Percentiles rank a stretch among this genome's conserved stretches.
Conservation (phyloP, 2,888 invertebrate species). For the Gonocerus acuteangulatus region DNA sequence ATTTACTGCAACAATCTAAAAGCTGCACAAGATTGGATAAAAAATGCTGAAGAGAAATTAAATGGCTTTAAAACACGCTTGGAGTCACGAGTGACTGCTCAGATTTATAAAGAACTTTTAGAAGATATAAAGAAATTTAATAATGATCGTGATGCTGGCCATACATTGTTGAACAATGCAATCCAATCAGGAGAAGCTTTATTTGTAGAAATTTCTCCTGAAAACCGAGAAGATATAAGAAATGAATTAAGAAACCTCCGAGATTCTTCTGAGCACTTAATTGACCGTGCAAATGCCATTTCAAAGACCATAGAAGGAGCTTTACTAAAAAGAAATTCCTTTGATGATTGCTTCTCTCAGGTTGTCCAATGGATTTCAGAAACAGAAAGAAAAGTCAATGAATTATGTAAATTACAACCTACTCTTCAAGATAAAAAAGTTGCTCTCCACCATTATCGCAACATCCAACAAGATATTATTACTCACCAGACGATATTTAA, state of each 20-base stretch:
- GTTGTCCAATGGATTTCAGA: slow-evolving; percentile 80
- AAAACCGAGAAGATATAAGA: slow-evolving; percentile 77
- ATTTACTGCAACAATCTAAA: slow-evolving; percentile 58
- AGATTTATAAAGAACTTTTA: slow-evolving; percentile 59
- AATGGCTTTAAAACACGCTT: slow-evolving; percentile 63
- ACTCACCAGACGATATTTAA: slow-evolving; percentile 77
- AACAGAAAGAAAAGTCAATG: slow-evolving; percentile 63
- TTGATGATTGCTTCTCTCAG: slow-evolving; percentile 84
- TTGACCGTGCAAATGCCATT: slow-evolving; percentile 74
- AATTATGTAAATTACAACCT: slow-evolving; percentile 63
- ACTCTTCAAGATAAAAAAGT: slow-evolving; percentile 83
- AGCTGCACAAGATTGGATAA: slow-evolving; percentile 71
- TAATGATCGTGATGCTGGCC: slow-evolving; percentile 70
- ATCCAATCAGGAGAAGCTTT: slow-evolving; percentile 82
- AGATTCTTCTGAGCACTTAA: slow-evolving; percentile 73
- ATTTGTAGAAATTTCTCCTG: slow-evolving; percentile 77
- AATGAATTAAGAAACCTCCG: slow-evolving; percentile 71
- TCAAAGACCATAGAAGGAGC: slow-evolving; percentile 82
- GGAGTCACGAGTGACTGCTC: slow-evolving; percentile 64
- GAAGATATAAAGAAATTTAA: slow-evolving; percentile 66
- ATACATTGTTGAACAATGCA: slow-evolving; percentile 65
- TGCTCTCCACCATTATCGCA: slow-evolving; percentile 70
- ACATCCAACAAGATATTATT: slow-evolving; percentile 74
- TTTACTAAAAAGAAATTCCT: slow-evolving; percentile 81
- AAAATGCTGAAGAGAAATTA: slow-evolving; percentile 65